Conservation (phyloP, 1,140 invertebrate genomes). For the Drosophila miranda region DNA sequence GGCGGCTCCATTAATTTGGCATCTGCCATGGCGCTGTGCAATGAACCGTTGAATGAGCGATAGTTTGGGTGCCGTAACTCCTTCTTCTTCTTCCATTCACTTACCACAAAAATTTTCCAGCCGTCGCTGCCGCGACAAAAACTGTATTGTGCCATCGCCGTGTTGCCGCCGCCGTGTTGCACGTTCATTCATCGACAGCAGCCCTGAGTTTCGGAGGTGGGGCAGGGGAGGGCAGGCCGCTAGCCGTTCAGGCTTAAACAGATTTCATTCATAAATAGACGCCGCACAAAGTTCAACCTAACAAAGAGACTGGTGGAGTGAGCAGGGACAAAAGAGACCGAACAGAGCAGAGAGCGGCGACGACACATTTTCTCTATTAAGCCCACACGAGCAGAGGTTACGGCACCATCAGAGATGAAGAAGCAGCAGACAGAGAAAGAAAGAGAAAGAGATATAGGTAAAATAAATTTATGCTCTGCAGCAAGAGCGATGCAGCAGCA, state of each 20-base stretch:
- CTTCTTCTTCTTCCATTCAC: too few species aligned
- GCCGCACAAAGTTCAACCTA: constrained; percentile 52
- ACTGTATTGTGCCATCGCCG: constrained; percentile 4
- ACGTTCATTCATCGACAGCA: constrained; percentile 33
- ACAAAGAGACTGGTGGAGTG: background rate
- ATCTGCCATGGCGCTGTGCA: constrained; percentile 28
- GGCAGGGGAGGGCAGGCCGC: constrained; percentile 24
- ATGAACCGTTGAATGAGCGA: constrained; percentile 22
- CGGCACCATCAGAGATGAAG: background rate
- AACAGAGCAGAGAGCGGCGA: background rate
- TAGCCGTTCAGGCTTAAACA: constrained; percentile 40
- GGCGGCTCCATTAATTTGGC: constrained; percentile 16
- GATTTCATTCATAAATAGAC: constrained; percentile 59
- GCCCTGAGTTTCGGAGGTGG: background rate
- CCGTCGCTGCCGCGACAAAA: background rate
- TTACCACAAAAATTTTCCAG: constrained; percentile 11
- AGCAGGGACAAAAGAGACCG: background rate
- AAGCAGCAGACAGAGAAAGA: background rate
- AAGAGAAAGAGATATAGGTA: background rate
- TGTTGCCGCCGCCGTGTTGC: constrained; percentile 7
- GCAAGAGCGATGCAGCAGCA: too few species aligned
- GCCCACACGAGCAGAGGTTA: constrained; percentile 18
- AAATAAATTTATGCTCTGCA: too few species aligned
- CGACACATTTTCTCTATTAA: constrained; percentile 8
- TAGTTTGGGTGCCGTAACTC: too few species aligned